Base-by-base conservation (phyloP, 1,140 invertebrate genomes). In the Scaptomyza hsui region DNA sequence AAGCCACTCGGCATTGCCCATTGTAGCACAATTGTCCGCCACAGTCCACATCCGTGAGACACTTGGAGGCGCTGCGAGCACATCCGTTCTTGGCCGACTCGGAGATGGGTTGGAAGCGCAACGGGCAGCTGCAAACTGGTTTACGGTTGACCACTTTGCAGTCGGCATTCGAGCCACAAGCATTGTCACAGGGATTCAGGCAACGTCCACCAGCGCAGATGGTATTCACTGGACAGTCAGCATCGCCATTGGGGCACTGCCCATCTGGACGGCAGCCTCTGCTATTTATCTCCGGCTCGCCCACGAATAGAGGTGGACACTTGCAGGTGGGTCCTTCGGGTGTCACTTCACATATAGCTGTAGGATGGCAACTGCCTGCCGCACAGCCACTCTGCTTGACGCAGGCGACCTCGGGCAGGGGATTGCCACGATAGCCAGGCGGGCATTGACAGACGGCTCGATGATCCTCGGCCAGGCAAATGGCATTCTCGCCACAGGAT, bases 381-480 rank as follows among this genome's bases (percentile, higher is more conserved):
- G 93, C 93, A 86, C 97, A 98, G 21, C 93, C 91, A 69, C 96
- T 94, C 3, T 94, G 86, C 44, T 94, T 93, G 21, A 93, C 92
- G 82, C 97, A 97, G 78, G 95, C 95, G 9, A 97, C 93, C 63
- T 97, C 96, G 1, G 97, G 94, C 5, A 95, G 89, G 1, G 97
- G 96, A 91, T 97, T 95, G 0, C 96, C 94, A 80, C 93, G 93
- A 79, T 94, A 96, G 1, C 97, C 97, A 13, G 95, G 94, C 18
- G 96, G 96, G 90, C 97, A 98, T 80, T 96, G 95, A 79, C 97
- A 98, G 2, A 94, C 94, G 1, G 95, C 94, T 78, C 94, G 94
- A 85, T 97, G 96, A 82, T 96, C 95, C 89, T 97, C 96, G 9
- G 96, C 94, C 67, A 97, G 94, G 89, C 97, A 98, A 41, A 98